Base-by-base conservation (phyloP, 2,113 vertebrate species). In the Coptodon rendalli region DNA sequence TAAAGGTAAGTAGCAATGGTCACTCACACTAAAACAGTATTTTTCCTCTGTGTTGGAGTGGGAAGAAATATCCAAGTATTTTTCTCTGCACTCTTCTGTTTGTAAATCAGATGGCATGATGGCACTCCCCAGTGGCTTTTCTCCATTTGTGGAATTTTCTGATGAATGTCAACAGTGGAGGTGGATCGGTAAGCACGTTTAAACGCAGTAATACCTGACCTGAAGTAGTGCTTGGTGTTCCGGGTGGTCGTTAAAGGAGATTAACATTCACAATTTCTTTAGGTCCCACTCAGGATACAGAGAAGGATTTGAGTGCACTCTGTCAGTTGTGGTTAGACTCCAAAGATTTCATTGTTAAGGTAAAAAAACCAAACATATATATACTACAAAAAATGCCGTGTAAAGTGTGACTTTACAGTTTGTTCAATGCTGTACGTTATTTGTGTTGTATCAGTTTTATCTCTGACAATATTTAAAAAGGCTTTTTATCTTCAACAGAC, bases 281-380 rank as follows among this genome's bases (percentile, higher is more conserved):
- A 99, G 98, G 96, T 59, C 96, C 97, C n/a, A 97, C 95, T 87
- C 97, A 97, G 89, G 98, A 99, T 57, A 96, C 96, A 14, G 98
- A 99, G 93, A 99, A 98, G 91, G 99, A 99, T 59, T 94, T 99
- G 84, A 97, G 96, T 92, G 97, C 97, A 0, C 96, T 99, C 17
- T 99, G 98, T 92, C 98, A 99, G 80, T 96, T 99, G 36, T 99
- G 99, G 99, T 89, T 99, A 89, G 99, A 99, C 93, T 98, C 98
- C 27, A 99, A 99, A 96, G 98, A 99, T 94, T 97, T 99, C 66
- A 94, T 95, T 5, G 97, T 98, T 95, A 99, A 99, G 97, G 99
- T 99, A 53, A 19, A 53, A 38, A 63, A 63, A 59, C 5, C 16
- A 9, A 36, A 13, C 2, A 54, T 13, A 56, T 7, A 11, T 8